Evolutionary conservation across 35 echinoderm and acorn worm species (phyloP).

Genomic region (Strongylocentrotus purpuratus): DNA sequence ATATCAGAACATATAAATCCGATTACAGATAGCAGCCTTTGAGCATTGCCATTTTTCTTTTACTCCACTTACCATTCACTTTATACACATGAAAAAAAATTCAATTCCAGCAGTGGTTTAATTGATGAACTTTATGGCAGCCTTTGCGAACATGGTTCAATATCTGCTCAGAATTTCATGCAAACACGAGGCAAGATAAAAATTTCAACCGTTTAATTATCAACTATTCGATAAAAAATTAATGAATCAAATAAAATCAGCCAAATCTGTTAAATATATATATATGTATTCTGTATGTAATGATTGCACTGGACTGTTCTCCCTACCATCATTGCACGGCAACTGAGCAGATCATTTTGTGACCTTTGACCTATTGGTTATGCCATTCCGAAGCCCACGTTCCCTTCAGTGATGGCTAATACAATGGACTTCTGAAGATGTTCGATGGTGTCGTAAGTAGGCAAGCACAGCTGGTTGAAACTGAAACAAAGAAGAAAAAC

Average conservation of each 20-base stretch:
- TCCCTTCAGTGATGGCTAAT: constrained; percentile 93
- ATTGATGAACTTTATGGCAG: no score
- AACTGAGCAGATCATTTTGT: neutral
- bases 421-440: constrained; percentile 87
- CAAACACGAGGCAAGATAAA: no score
- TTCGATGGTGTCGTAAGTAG: constrained; percentile 90
- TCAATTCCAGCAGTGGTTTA: no score
- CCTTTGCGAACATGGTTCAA: no score
- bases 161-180: no score
- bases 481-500: constrained; percentile 53
- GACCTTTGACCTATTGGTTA: neutral
- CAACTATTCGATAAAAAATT: neutral
- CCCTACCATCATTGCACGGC: neutral
- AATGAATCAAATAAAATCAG: neutral
- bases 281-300: neutral
- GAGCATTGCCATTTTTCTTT: no score
- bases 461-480: constrained; percentile 98
- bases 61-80: no score
- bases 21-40: no score
- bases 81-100: no score
- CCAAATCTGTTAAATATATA: neutral
- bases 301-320: neutral
- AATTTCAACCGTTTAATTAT: no score
- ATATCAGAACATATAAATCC: no score
- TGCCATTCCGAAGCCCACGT: constrained; percentile 75